Evolutionary conservation across 37 sponge, comb jelly and placozoan genomes (phyloP), one percentile per base, ranked within the genome.

Genomic region (Axinella damicornis): DNA sequence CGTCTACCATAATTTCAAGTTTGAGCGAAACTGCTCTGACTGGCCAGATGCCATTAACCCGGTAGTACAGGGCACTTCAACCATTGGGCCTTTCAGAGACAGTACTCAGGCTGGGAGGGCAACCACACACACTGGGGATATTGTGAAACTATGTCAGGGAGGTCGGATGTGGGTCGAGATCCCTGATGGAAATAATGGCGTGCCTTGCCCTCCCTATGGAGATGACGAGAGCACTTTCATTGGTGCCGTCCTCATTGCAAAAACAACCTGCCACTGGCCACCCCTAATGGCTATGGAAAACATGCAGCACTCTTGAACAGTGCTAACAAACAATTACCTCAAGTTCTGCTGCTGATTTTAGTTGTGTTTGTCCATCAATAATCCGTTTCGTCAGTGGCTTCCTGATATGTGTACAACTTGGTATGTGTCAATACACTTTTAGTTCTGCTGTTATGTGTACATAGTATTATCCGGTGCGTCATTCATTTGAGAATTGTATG

Each of bases 221-320:
- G 83, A 83, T 30, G 64, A 72, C 0, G 37, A 65, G 15, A 77
- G 70, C 19, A 76, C 85, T 1, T 77, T 77, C 60, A 24, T 85
- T 0, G 60, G 46, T 21, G 76, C 76, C 9, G 17, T 75, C 34
- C 69, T 85, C 14, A 60, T 85, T 32, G 40, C 78, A 14, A 41
- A 85, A 25, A 77, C 85, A 17, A 53, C 59, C 27, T 85, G 85
- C 28, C 72, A 73, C 60, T 75, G 85, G 69, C 76, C 76, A 4
- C 85, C 85, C 59, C 20, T 12, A 46, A 46, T 46, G 46, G 9
- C 46, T 46, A 12, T 46, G 46, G 9, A 4, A 46, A 46, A 46
- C 9, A 4, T 46, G 46, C n/a, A n/a, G n/a, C n/a, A n/a, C n/a
- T n/a, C n/a, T n/a, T n/a, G n/a, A n/a, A n/a, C n/a, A n/a, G n/a